Base-by-base conservation (phyloP, 1,140 invertebrate species). In the Nasonia longicornis region DNA sequence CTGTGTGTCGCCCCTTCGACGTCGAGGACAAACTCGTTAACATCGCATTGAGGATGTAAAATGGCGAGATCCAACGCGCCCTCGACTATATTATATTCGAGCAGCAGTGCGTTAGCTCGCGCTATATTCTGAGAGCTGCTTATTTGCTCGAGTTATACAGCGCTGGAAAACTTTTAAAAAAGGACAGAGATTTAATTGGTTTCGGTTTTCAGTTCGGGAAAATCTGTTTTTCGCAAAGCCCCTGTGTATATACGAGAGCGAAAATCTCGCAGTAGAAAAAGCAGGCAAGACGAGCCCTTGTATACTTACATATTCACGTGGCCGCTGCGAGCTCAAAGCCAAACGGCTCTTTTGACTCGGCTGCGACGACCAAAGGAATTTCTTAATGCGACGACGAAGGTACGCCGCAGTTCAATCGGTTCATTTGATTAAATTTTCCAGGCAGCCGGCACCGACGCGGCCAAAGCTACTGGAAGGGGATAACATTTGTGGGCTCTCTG, bases 361-460 rank as follows among this genome's bases (percentile, higher is more conserved):
- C 26, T 26, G 2, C 66, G 69, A 71, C 20, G 26, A 26, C 16
- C 69, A 31, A n/a, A 71, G 35, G 20, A 35, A 71, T 35, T n/a
- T 35, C 26, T 71, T 42, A 71, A 31, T n/a, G 20, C 35, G 26
- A 29, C 22, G 29, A 29, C 10, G 64, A 31, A 67, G 64, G 64
- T 29, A 67, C 26, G 35, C 35, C 42, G 26, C 26, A 35, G 20
- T 66, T 69, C 14, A 48, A 64, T 66, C 48, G 66, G 42, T 77
- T 76, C 69, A 81, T 81, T 72, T 70, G 48, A 81, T 81, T 77
- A 81, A 71, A 81, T 81, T 71, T 81, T 70, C 66, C 52, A 42
- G 3, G 20, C 20, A 20, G 52, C 20, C 52, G 52, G 3, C 16
- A n/a, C 4, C 2, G 52, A 58, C 20, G 52, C 52, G 52, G 4